These are phyloP conservation scores for Oplegnathus fasciatus DNA, from an alignment of 2,113 vertebrate species.

Conservation along the genomic window DNA sequence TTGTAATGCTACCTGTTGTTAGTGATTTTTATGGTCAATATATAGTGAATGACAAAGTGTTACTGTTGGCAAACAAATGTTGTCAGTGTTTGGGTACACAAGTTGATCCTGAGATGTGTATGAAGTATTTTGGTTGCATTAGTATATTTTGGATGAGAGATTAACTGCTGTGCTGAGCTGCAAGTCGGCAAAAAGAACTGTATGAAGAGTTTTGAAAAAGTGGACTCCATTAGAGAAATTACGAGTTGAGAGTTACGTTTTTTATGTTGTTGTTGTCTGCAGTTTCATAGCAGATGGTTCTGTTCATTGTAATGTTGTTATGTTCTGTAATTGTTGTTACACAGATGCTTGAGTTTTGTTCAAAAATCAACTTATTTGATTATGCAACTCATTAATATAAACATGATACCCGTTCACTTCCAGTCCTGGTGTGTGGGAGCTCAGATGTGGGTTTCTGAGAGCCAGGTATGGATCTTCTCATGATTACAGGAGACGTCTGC, in stretches of 20 bases:
- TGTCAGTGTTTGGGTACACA: neutral
- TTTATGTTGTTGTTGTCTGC: neutral
- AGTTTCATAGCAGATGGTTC: neutral
- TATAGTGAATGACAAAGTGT: neutral
- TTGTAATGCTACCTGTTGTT: neutral
- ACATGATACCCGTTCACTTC: constrained; percentile 47
- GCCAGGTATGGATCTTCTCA: constrained; percentile 38
- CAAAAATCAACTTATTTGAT: neutral
- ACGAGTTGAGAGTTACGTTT: too few species aligned
- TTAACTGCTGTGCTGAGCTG: too few species aligned
- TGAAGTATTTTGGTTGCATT: neutral
- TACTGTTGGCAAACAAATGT: neutral
- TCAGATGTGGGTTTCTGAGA: constrained; percentile 40
- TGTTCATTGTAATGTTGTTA: constrained; percentile 5
- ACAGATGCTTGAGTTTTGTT: neutral
- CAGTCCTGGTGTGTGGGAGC: constrained; percentile 13
- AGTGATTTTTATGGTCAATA: neutral
- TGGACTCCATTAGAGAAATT: neutral
- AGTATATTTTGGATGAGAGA: neutral
- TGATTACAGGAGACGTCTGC: constrained; percentile 84
- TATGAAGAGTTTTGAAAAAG: neutral
- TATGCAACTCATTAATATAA: neutral
- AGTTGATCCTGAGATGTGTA: neutral
- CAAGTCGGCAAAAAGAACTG: neutral
- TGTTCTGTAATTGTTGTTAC: neutral